A percentile compares a stretch with the other conserved stretches of the same genome.
phyloP scores from a whole-genome alignment of 2,797 vertebrate species.

The Hydrophis major region DNA sequence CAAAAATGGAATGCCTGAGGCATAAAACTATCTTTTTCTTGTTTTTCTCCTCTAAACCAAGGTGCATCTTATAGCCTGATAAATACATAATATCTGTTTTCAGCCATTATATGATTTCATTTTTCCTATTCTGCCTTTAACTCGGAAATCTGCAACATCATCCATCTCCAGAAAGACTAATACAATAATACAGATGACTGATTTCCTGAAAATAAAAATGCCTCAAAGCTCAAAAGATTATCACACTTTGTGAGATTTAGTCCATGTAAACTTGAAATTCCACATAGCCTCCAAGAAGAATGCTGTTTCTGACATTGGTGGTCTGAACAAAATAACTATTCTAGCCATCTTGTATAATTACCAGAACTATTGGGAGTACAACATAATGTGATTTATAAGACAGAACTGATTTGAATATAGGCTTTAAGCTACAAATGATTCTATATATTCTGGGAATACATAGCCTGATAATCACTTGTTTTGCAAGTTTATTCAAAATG shows the following conservation, averaged over 20 bases:
- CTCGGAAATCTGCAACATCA: background rate
- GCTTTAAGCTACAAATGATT: conserved; percentile 34
- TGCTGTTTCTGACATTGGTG: conserved; percentile 26
- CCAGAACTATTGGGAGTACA: conserved; percentile 47
- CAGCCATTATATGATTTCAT: background rate
- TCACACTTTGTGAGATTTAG: background rate
- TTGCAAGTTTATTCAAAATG: background rate
- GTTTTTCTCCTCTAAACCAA: too few relatives aligned
- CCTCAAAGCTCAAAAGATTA: background rate
- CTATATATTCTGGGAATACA: conserved; percentile 31
- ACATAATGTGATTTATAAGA: conserved; percentile 49
- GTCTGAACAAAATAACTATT: conserved; percentile 38
- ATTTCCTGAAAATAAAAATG: background rate
- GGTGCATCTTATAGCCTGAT: too few relatives aligned
- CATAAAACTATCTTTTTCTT: too few relatives aligned
- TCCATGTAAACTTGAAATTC: background rate
- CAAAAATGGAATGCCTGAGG: too few relatives aligned
- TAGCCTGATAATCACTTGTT: conserved; percentile 3
- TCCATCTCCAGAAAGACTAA: background rate
- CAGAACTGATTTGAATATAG: conserved; percentile 45
- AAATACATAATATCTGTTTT: background rate
- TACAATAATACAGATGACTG: background rate
- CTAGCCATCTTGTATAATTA: conserved; percentile 21
- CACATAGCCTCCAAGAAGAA: background rate
- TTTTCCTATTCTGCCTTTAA: background rate